Evolutionary conservation across 2,888 invertebrate genomes (phyloP).

Genomic region (Oasisia sp.): DNA sequence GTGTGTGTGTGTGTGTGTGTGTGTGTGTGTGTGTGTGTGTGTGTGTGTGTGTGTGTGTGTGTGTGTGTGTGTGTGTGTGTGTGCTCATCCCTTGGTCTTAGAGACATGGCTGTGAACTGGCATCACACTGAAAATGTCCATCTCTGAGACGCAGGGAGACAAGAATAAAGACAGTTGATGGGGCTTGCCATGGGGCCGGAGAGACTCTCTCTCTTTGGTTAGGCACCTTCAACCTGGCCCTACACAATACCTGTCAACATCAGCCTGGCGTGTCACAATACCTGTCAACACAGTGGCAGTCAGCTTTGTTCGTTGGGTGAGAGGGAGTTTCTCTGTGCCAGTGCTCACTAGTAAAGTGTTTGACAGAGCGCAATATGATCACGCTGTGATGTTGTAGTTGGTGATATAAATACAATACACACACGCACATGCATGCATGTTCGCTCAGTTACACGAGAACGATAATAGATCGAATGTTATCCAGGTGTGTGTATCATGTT

Average conservation of each 20-base stretch:
- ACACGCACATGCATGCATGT: neutral
- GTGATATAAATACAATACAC: neutral
- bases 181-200: neutral
- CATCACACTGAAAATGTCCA: too few species aligned
- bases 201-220: neutral
- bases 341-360: neutral
- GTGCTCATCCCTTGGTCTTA: neutral
- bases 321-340: neutral
- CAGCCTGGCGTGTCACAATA: neutral
- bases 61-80: neutral
- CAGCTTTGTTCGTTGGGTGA: neutral
- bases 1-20: neutral
- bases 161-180: neutral
- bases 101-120: neutral
- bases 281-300: neutral
- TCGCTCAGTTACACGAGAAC: neutral
- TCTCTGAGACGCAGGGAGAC: neutral
- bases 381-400: neutral
- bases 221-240: neutral
- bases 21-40: too few species aligned
- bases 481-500: neutral
- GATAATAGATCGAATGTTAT: neutral
- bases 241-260: constrained; percentile 17
- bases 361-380: neutral
- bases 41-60: too few species aligned